A percentile compares a stretch with the other conserved stretches of the same genome.
phyloP scores from a whole-genome alignment of 2,113 vertebrate genomes.

The Crotalus helleri region DNA sequence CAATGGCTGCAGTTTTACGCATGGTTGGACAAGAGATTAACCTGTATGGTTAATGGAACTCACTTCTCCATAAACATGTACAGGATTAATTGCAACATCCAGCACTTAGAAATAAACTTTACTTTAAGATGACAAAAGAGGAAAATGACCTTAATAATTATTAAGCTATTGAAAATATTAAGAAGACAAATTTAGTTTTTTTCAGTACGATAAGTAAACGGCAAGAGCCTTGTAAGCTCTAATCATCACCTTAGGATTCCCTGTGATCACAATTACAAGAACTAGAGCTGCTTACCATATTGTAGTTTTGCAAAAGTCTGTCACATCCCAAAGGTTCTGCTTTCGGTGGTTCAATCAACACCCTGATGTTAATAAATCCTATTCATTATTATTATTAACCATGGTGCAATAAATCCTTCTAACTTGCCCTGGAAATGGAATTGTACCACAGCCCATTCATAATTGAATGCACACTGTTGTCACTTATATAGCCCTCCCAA shows the following conservation, averaged over 20 bases:
- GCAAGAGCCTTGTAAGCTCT: neutral
- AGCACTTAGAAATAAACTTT: neutral
- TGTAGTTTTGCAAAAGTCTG: slow-evolving; percentile 15
- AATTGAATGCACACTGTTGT: neutral
- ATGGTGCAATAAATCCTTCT: neutral
- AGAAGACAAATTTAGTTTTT: neutral
- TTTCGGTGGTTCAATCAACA: slow-evolving; percentile 24
- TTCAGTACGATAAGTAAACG: neutral
- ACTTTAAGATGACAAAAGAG: neutral
- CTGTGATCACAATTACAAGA: slow-evolving; percentile 9
- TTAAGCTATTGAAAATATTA: neutral
- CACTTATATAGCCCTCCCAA: neutral
- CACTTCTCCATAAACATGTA: neutral
- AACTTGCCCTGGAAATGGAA: neutral
- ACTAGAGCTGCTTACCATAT: neutral
- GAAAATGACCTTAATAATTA: neutral
- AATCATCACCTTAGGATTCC: slow-evolving; percentile 12
- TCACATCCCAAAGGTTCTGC: slow-evolving; percentile 1
- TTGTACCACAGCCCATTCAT: neutral
- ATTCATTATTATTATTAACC: slow-evolving; percentile 18
- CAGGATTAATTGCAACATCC: neutral
- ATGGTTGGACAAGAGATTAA: neutral
- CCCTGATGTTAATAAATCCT: slow-evolving; percentile 18
- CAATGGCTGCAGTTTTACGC: neutral
- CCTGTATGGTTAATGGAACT: neutral